A percentile compares a stretch with the other conserved stretches of the same genome.
These are phyloP conservation scores for Eubasilissa regina DNA, from an alignment of 1,140 invertebrate species.

Conservation along the genomic window DNA sequence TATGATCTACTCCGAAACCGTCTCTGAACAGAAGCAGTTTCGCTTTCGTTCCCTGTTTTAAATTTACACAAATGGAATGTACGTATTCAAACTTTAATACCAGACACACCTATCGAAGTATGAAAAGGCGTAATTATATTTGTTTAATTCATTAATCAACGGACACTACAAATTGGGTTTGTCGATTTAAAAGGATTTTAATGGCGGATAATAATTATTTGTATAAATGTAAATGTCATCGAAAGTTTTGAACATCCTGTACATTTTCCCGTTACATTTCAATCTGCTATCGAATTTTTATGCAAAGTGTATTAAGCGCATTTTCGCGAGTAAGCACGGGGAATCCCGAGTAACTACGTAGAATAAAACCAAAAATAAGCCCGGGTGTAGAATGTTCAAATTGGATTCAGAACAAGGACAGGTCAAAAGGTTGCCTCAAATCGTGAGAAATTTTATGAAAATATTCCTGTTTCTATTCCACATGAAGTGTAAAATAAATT, in stretches of 20 bases:
- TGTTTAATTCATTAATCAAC: too few relatives aligned
- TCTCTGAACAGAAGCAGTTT: too few relatives aligned
- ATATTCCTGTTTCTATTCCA: conserved; percentile 28
- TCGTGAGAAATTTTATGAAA: conserved; percentile 50
- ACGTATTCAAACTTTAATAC: too few relatives aligned
- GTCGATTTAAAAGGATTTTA: too few relatives aligned
- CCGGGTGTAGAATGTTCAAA: conserved; percentile 48
- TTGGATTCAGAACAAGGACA: conserved; percentile 48
- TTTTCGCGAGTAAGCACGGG: conserved; percentile 49
- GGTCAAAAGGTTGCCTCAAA: conserved; percentile 38
- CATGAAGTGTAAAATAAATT: neutral
- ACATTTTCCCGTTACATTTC: conserved; percentile 41
- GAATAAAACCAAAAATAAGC: conserved; percentile 23
- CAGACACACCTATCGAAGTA: too few relatives aligned
- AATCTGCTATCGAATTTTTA: conserved; percentile 50
- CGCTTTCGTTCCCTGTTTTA: too few relatives aligned
- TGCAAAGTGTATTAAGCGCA: conserved; percentile 53
- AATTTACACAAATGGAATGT: too few relatives aligned
- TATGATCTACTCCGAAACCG: too few relatives aligned
- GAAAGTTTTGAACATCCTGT: neutral
- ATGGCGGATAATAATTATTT: too few relatives aligned
- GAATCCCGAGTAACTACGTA: conserved; percentile 33
- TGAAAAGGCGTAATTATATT: too few relatives aligned
- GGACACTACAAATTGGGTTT: too few relatives aligned
- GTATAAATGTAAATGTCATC: too few relatives aligned